Evolutionary conservation across 2,797 vertebrate genomes (phyloP), one percentile per base, ranked within the genome.

Genomic region (Poeciliopsis paucimaculata): DNA sequence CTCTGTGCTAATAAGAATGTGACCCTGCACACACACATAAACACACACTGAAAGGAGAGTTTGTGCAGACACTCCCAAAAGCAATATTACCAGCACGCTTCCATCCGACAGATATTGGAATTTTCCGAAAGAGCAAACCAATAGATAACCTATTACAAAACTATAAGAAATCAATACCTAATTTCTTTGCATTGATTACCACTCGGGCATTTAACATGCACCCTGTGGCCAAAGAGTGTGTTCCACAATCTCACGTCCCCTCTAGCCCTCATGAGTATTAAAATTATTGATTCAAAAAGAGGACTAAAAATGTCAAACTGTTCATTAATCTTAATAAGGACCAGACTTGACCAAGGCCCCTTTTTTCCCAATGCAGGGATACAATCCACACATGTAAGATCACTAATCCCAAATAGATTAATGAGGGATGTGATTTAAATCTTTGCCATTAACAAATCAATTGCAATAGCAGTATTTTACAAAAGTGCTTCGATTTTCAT

Each of bases 141-240:
- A 98, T 97, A 98, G 93, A 96, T 97, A 97, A 97, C 95, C 96
- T 97, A 97, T 97, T 97, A 97, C 95, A 96, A 97, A 97, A 96
- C 95, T 96, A 97, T 97, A 97, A 96, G 95, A 92, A 96, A 96
- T 99, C 98, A 96, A 98, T 98, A 99, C 95, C 95, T 98, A 97
- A 99, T 98, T 98, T 98, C 95, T 95, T 94, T 95, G 92, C 97
- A 98, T 98, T 96, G 97, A 99, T 98, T 97, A 96, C 93, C 95
- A 93, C 96, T 98, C 96, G 97, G 95, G 96, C 96, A 96, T 98
- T 97, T 97, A 96, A 97, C 97, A 96, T 94, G 89, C 95, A 93
- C 95, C 96, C 95, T 93, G 94, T 93, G 96, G 96, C 95, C 95
- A 95, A 93, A 96, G 94, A 92, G 95, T 95, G 94, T 95, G 89